Percentiles rank a stretch among this genome's conserved stretches.
phyloP scores from a whole-genome alignment of 2,888 invertebrate species.

The Spatulosminthurus flaviceps region DNA sequence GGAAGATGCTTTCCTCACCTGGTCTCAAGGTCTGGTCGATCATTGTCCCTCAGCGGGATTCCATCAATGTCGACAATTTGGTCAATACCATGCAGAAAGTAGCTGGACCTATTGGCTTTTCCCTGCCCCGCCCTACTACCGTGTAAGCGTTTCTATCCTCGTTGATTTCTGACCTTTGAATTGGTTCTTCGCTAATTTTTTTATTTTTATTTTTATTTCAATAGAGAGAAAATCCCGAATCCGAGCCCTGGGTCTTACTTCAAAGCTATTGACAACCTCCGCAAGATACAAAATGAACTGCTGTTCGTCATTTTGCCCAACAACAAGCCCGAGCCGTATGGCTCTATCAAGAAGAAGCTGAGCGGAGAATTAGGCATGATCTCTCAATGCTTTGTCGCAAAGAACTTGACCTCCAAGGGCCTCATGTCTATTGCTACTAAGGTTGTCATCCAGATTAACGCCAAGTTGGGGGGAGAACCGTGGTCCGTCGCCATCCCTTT shows the following conservation, averaged over 20 bases:
- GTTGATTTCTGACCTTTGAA: background rate
- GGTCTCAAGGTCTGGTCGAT: slow-evolving; percentile 62
- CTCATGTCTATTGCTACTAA: slow-evolving; percentile 66
- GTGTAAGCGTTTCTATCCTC: slow-evolving; percentile 48
- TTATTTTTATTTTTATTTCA: too few relatives aligned
- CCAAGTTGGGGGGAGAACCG: slow-evolving; percentile 83
- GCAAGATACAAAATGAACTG: slow-evolving; percentile 64
- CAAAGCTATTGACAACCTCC: slow-evolving; percentile 12
- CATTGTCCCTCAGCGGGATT: slow-evolving; percentile 45
- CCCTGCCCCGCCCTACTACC: slow-evolving; percentile 30
- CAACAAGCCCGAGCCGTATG: slow-evolving; percentile 69
- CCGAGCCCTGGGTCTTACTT: background rate
- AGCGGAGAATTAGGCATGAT: slow-evolving; percentile 54
- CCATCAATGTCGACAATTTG: slow-evolving; percentile 41
- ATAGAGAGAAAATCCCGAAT: background rate
- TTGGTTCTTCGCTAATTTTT: too few relatives aligned
- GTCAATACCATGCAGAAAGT: slow-evolving; percentile 51
- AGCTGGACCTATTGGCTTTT: slow-evolving; percentile 48
- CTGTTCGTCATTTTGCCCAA: slow-evolving; percentile 68
- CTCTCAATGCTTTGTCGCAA: slow-evolving; percentile 60
- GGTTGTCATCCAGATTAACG: slow-evolving; percentile 70
- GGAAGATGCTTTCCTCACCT: slow-evolving; percentile 62
- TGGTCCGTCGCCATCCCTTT: slow-evolving; percentile 81
- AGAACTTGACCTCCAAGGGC: slow-evolving; percentile 52
- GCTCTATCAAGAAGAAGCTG: slow-evolving; percentile 68